Evolutionary conservation across 2,888 invertebrate species (phyloP), one percentile per base, ranked within the genome.

Genomic region (Melanostoma scalare): DNA sequence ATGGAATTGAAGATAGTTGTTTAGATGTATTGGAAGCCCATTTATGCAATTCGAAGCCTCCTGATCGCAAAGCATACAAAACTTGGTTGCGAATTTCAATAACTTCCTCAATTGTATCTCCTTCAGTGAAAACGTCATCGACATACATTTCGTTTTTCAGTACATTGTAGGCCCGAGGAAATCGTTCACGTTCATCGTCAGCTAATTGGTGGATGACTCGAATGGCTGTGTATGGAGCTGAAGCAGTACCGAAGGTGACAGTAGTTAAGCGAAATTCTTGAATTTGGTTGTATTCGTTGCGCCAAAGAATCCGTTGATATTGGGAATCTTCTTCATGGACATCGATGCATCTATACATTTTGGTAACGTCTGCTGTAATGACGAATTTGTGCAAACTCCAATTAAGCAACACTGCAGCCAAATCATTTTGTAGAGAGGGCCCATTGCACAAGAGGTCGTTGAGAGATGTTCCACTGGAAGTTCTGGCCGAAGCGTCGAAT

Each of bases 21-120:
- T 68, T n/a, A 5, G 61, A 6, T 31, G 38, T n/a, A 33, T 74
- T 74, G 31, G 33, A 33, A 1, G 68, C 30, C 79, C 73, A 73
- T 30, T 79, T 78, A 3, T 48, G 63, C n/a, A 72, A 33, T 36
- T 74, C 63, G 46, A 80, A 69, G 8, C 74, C 79, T 33, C 55
- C 68, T 55, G 44, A 5, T 6, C 10, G 30, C 48, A 69, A 6
- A n/a, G 48, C 46, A 3, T 36, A 6, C 36, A 44, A 9, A 9
- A 30, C 38, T 8, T 69, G 56, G 31, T 56, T 33, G 0, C 38
- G 55, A 55, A 69, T 31, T 8, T 56, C 31, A 0, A 56, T 10
- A 36, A 38, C 56, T 6, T 55, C 35, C 3, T 56, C 36, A 30
- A 69, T 31, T 6, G 56, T 56, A 1, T 69, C 36, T 38, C 48